These are phyloP conservation scores for Typhlomys cinereus DNA, from an alignment of 2,113 vertebrate species.

Conservation along the genomic window DNA sequence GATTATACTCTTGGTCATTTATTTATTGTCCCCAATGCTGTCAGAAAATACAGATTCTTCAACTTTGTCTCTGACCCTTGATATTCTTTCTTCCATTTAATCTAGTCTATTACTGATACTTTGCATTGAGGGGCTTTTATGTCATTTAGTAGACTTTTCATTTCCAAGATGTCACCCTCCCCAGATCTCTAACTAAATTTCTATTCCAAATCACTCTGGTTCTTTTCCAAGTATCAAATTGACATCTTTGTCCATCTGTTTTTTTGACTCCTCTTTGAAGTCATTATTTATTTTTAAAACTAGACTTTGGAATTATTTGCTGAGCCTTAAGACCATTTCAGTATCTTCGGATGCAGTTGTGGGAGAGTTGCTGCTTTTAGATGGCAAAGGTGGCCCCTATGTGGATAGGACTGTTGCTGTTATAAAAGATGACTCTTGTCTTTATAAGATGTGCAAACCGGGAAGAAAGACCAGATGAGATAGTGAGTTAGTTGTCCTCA, in stretches of 20 bases:
- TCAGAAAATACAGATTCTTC: not conserved
- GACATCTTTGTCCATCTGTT: not conserved
- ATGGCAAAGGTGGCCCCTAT: not conserved
- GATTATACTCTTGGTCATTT: not conserved
- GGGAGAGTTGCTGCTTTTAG: not conserved
- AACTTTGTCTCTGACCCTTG: not conserved
- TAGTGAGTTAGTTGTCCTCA: not conserved
- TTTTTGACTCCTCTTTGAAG: not conserved
- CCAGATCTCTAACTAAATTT: no score
- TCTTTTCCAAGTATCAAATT: not conserved
- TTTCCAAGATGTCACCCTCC: not conserved
- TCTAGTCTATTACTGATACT: not conserved
- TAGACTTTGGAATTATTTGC: not conserved
- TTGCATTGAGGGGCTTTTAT: not conserved
- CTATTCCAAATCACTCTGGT: not conserved
- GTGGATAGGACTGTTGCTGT: not conserved
- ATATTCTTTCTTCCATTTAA: not conserved
- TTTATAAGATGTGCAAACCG: not conserved
- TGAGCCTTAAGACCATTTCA: not conserved
- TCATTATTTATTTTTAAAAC: not conserved
- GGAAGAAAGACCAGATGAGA: not conserved
- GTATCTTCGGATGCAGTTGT: not conserved
- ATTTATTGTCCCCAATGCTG: not conserved
- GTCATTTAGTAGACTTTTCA: not conserved
- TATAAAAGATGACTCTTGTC: not conserved